phyloP scores from a whole-genome alignment of 2,797 vertebrate species.

The Alcedo quadribrachys region DNA sequence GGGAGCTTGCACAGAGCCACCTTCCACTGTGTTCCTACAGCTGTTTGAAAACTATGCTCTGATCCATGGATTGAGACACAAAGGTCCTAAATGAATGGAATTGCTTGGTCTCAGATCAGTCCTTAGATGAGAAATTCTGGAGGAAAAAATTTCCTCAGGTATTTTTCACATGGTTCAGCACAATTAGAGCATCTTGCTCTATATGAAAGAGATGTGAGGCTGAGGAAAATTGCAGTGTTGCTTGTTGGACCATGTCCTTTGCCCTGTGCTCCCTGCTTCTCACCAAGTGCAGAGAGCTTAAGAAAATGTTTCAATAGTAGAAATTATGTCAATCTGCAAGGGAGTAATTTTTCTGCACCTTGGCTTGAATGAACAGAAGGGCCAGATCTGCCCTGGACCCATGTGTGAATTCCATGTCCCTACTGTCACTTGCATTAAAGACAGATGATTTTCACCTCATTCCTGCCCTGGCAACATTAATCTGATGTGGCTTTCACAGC shows the following conservation, averaged over 20 bases:
- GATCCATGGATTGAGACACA: slow-evolving; percentile 14
- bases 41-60: neutral
- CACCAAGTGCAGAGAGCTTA: neutral
- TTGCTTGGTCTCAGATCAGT: slow-evolving; percentile 10
- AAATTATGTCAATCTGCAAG: neutral
- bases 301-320: neutral
- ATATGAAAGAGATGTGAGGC: neutral
- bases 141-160: neutral
- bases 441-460: slow-evolving; percentile 11
- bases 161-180: slow-evolving; percentile 5
- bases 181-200: neutral
- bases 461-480: neutral
- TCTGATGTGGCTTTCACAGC: slow-evolving; percentile 41
- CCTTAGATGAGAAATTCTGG: neutral
- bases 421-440: slow-evolving; percentile 16
- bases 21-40: neutral
- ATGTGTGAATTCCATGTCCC: neutral
- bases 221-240: neutral
- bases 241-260: neutral
- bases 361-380: neutral
- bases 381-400: neutral
- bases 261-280: neutral
- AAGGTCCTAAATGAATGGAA: slow-evolving; percentile 23
- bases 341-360: neutral
- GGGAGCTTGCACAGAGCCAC: accelerated